Base-by-base conservation (phyloP, 1,140 invertebrate genomes). In the Atopsyche davidsoni region DNA sequence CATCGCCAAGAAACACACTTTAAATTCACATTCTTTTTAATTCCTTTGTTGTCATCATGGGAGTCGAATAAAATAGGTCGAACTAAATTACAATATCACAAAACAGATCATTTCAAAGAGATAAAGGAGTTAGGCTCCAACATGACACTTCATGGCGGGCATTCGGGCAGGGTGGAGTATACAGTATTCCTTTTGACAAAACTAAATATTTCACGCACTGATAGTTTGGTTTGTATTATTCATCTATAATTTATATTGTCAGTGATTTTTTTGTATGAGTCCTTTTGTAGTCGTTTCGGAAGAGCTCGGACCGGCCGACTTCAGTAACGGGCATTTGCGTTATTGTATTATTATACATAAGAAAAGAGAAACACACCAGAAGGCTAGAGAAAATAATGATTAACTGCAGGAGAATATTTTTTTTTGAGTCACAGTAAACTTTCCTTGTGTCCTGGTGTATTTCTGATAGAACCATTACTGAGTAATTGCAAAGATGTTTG, bases 171-270 rank as follows among this genome's bases (percentile, higher is more conserved):
- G 54, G 48, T 45, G 50, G 46, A 49, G 49, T 42, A 52, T 9
- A 17, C 41, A 24, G 24, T 48, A 38, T 24, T 34, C 54, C 48
- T 32, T 35, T 48, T 55, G 43, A 55, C 53, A 51, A 50, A 55
- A 46, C 46, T 50, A 51, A 56, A 56, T 56, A 56, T 56, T 56
- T 56, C 54, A 56, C 54, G 48, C 54, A 51, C 48, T 41, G 48
- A 51, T 56, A 42, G 52, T 22, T 45, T 25, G 31, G 40, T 32
- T 53, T 47, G 38, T 46, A 36, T 53, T 47, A 47, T 47, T 53
- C 39, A 11, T 40, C 24, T 42, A 36, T 53, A 53, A 53, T 47
- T 53, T 45, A 53, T 47, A 53, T 53, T 53, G 44, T 52, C 50
- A 32, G 19, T 13, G 32, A 16, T 28, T 21, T 52, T 52, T 52